A percentile compares a stretch with the other conserved stretches of the same genome.
Conservation (phyloP, 2,888 invertebrate species). For the Hyppa rectilinea region DNA sequence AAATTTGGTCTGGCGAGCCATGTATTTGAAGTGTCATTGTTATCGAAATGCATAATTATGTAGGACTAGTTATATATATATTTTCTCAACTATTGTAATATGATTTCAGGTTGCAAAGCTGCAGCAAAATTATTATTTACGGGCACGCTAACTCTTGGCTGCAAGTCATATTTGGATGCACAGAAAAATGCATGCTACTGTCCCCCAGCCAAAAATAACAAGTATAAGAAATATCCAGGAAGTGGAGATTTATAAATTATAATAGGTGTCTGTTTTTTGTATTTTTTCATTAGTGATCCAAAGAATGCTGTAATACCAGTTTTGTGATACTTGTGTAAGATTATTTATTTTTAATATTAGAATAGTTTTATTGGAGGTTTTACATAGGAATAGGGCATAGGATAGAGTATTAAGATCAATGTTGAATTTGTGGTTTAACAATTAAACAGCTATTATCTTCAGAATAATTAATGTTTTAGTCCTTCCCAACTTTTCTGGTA, state of each 20-base stretch:
- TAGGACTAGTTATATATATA: no score
- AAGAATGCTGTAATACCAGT: constrained; percentile 30
- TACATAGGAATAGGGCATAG: neutral
- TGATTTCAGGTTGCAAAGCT: constrained; percentile 94
- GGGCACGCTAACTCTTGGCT: constrained; percentile 96
- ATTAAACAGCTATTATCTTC: neutral
- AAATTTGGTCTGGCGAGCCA: no score
- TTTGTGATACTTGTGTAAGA: constrained; percentile 55
- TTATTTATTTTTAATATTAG: constrained; percentile 44
- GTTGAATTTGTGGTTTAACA: neutral
- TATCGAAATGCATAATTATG: no score
- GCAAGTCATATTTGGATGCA: constrained; percentile 96
- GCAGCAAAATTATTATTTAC: constrained; percentile 96
- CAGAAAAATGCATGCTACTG: constrained; percentile 96
- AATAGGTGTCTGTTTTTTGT: constrained; percentile 38
- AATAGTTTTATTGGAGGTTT: neutral
- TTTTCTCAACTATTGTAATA: neutral
- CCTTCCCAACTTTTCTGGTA: neutral
- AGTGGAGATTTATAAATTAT: constrained; percentile 84
- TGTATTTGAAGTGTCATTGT: no score
- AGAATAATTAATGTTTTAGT: neutral
- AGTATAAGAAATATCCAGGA: constrained; percentile 88
- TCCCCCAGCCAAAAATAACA: constrained; percentile 86
- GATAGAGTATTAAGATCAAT: neutral
- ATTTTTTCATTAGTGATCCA: constrained; percentile 27